phyloP scores from a whole-genome alignment of 1,140 invertebrate species.

The Lanistes nyassanus region DNA sequence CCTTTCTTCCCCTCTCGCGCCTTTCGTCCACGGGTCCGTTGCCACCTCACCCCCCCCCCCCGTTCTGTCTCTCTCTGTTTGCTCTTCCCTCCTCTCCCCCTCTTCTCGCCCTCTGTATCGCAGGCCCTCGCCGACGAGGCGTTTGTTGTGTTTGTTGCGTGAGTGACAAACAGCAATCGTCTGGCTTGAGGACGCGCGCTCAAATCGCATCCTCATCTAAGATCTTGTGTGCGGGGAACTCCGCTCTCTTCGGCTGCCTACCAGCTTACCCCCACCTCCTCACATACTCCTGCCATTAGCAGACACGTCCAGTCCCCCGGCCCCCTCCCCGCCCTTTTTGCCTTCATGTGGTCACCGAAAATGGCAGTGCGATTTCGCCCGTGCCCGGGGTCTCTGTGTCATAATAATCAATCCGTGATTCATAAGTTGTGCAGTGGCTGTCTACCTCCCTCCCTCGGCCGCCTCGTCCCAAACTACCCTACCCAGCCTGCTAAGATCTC shows the following conservation, averaged over 20 bases:
- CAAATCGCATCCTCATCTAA: no score
- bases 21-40: background rate
- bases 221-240: no score
- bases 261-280: background rate
- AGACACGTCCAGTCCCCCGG: background rate
- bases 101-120: no score
- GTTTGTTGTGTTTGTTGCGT: no score
- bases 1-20: background rate
- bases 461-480: background rate
- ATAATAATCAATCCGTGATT: constrained; percentile 25
- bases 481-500: background rate
- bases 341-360: background rate
- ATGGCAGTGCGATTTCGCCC: background rate
- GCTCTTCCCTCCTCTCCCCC: background rate
- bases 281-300: background rate
- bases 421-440: constrained; percentile 18
- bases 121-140: no score
- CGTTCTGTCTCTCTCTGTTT: background rate
- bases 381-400: background rate
- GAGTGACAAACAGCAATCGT: no score
- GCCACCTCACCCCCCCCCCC: background rate
- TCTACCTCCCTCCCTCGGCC: constrained; percentile 1
- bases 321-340: background rate
- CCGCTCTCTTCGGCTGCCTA: background rate
- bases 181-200: no score